Evolutionary conservation across 2,797 vertebrate genomes (phyloP).

Genomic region (Hoplostethus mediterraneus): DNA sequence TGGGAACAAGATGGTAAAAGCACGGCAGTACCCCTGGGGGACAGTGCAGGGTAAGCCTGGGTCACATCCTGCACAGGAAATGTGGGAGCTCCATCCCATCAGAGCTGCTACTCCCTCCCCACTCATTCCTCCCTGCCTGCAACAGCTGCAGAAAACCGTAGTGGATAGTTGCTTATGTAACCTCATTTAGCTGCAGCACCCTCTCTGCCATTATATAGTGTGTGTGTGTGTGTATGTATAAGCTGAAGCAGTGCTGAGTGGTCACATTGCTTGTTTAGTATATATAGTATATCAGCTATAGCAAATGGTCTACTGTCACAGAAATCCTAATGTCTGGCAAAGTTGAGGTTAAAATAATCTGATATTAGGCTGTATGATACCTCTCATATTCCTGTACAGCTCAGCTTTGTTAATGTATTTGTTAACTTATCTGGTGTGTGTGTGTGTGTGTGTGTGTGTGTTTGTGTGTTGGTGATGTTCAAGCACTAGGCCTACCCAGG

Average conservation of each 20-base stretch:
- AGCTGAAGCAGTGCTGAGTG: slow-evolving; percentile 30
- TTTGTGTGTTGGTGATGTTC: neutral
- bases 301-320: neutral
- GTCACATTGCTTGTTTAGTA: neutral
- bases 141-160: slow-evolving; percentile 35
- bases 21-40: slow-evolving; percentile 98
- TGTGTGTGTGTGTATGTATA: no score
- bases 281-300: no score
- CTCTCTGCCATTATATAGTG: slow-evolving; percentile 13
- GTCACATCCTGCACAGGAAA: slow-evolving; percentile 77
- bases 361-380: no score
- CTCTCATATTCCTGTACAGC: no score
- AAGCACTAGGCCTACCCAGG: neutral
- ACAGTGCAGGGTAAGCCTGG: slow-evolving; percentile 93
- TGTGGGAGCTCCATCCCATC: slow-evolving; percentile 42
- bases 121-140: slow-evolving; percentile 21
- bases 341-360: no score
- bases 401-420: no score
- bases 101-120: slow-evolving; percentile 35
- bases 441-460: slow-evolving; percentile 4
- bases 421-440: no score
- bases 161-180: slow-evolving; percentile 61
- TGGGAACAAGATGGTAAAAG: slow-evolving; percentile 99
- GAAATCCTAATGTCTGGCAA: neutral
- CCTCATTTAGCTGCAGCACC: slow-evolving; percentile 44